Conservation (phyloP, 2,797 vertebrate species). For the Gymnoscopelus braueri region DNA sequence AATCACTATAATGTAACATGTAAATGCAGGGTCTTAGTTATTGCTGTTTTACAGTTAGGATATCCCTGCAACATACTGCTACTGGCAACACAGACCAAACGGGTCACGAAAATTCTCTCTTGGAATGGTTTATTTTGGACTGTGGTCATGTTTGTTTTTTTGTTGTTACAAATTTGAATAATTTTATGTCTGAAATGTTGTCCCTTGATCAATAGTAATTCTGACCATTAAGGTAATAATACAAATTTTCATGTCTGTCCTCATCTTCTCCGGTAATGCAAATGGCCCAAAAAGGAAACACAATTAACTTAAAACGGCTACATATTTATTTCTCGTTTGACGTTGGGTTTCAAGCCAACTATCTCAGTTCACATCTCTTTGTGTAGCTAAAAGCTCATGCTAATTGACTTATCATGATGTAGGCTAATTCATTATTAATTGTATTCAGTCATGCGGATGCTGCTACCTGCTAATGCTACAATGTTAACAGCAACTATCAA, state of each 20-base stretch:
- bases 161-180: constrained; percentile 1
- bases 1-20: no score
- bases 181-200: constrained; percentile 4
- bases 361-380: constrained; percentile 22
- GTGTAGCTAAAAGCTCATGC: constrained; percentile 63
- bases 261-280: no score
- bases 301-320: constrained; percentile 42
- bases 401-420: constrained; percentile 59
- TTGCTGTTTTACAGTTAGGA: constrained; percentile 42
- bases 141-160: background rate
- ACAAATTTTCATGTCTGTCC: no score
- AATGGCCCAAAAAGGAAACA: background rate
- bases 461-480: constrained; percentile 82
- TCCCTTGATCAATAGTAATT: background rate
- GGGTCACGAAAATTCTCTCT: background rate
- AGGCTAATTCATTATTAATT: constrained; percentile 62
- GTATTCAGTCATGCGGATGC: constrained; percentile 73
- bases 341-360: constrained; percentile 24
- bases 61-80: constrained; percentile 66
- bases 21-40: constrained; percentile 9
- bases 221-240: no score
- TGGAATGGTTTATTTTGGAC: no score
- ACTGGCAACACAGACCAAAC: constrained; percentile 48
- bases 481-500: constrained; percentile 70
- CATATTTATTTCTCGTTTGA: constrained; percentile 47